These are phyloP conservation scores for Bombus affinis DNA, from an alignment of 1,140 invertebrate genomes.

Conservation along the genomic window DNA sequence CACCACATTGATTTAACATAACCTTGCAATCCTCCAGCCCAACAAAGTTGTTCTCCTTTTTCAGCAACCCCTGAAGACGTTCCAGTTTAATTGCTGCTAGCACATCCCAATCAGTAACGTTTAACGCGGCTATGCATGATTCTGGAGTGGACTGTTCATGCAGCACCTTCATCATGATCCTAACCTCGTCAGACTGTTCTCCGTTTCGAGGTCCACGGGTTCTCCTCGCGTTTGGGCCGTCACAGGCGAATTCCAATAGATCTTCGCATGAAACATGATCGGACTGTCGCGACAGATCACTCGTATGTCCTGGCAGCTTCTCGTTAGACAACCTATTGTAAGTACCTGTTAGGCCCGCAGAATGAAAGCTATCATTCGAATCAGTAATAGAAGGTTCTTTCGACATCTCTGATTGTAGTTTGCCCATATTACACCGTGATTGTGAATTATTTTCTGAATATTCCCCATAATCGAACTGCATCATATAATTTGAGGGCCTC, in stretches of 20 bases:
- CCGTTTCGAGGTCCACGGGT: constrained; percentile 89
- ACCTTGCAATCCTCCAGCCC: constrained; percentile 78
- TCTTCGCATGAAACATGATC: constrained; percentile 97
- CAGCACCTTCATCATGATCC: constrained; percentile 95
- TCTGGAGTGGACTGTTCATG: constrained; percentile 91
- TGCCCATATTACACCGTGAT: background rate
- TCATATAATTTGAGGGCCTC: constrained; percentile 41
- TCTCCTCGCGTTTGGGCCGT: constrained; percentile 87
- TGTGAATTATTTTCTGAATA: constrained; percentile 21
- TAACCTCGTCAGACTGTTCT: constrained; percentile 93
- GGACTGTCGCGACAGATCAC: constrained; percentile 77
- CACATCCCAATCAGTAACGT: constrained; percentile 94
- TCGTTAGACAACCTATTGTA: constrained; percentile 43
- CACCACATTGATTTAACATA: constrained; percentile 77
- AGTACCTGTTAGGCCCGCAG: background rate
- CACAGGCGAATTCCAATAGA: constrained; percentile 93
- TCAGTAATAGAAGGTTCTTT: constrained; percentile 40
- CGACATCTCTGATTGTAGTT: constrained; percentile 9
- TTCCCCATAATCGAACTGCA: constrained; percentile 49
- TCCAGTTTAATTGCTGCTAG: constrained; percentile 94
- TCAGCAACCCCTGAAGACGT: constrained; percentile 87
- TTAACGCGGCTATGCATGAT: constrained; percentile 90
- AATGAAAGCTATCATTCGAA: constrained; percentile 42
- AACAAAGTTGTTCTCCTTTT: constrained; percentile 78
- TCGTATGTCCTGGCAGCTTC: constrained; percentile 40